These are phyloP conservation scores for Ammodytes marinus DNA, from an alignment of 2,113 vertebrate species.

Conservation along the genomic window DNA sequence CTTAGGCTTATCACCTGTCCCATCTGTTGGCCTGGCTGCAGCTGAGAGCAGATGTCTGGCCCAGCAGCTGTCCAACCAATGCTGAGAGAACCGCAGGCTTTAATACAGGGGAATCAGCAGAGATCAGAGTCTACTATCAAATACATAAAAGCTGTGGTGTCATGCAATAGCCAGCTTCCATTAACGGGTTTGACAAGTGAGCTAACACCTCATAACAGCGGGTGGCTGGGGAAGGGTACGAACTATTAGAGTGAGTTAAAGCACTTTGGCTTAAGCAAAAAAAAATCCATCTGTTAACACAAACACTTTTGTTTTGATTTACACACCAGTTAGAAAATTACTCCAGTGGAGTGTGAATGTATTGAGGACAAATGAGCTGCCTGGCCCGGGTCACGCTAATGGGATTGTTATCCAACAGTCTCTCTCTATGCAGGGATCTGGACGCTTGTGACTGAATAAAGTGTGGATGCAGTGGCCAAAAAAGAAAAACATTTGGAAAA, in stretches of 20 bases:
- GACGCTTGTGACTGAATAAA: not conserved
- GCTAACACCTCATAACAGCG: too few relatives aligned
- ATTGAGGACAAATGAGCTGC: slow-evolving; percentile 34
- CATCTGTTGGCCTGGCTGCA: slow-evolving; percentile 74
- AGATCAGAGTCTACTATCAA: slow-evolving; percentile 67
- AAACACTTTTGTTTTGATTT: slow-evolving; percentile 36
- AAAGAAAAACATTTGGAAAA: too few relatives aligned
- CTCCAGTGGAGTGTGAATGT: slow-evolving; percentile 36
- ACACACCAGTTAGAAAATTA: slow-evolving; percentile 36
- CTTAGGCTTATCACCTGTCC: slow-evolving; percentile 78
- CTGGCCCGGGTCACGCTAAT: slow-evolving; percentile 7
- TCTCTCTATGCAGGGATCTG: not conserved
- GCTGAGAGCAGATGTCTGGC: slow-evolving; percentile 78
- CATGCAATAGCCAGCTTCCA: slow-evolving; percentile 13
- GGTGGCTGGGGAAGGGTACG: not conserved
- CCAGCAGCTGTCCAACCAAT: slow-evolving; percentile 69
- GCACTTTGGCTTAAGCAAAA: slow-evolving; percentile 27
- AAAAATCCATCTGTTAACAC: slow-evolving; percentile 49
- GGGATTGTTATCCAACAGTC: not conserved
- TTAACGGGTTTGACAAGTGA: slow-evolving; percentile 47
- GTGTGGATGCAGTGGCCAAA: too few relatives aligned
- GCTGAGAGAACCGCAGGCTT: slow-evolving; percentile 46
- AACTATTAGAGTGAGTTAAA: slow-evolving; percentile 38
- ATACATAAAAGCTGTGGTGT: slow-evolving; percentile 50
- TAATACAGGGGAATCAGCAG: slow-evolving; percentile 50